Evolutionary conservation across 2,888 invertebrate species (phyloP), one percentile per base, ranked within the genome.

Genomic region (Amiota mariae): DNA sequence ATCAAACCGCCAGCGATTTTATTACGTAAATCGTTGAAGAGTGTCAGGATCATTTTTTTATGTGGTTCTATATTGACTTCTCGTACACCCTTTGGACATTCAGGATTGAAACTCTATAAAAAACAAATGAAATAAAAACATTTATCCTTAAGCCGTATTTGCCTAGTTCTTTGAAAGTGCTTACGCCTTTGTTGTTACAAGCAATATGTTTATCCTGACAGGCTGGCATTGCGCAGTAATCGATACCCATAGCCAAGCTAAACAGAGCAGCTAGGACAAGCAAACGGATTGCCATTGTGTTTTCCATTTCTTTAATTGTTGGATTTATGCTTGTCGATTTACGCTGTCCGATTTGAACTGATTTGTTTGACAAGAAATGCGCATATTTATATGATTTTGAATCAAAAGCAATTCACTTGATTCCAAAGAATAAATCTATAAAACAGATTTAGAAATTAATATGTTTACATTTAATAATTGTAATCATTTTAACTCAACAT

Each of bases 191-290:
- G 2, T 84, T 84, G 20, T 82, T 84, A 71, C 82, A 84, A 12
- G 82, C 84, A 8, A 82, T 70, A n/a, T 82, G 82, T 70, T 82
- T 82, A 36, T 82, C 82, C 76, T 82, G 75, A 1, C 82, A 82
- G 3, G 82, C 81, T 54, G 82, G 82, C 51, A 82, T 59, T 0
- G 81, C 81, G 61, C 84, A 82, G 24, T 82, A 82, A 49, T 82
- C 82, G 15, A 82, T 73, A 4, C 77, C 81, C 3, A 59, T 46
- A n/a, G n/a, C 68, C 1, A 76, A 56, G n/a, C 75, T 75, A 9
- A 56, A 68, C 51, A 76, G 18, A n/a, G 73, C 56, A 49, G 56
- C 61, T 18, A 78, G 36, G 9, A 20, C 11, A 8, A 68, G 13
- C 11, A 49, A 15, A 49, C 12, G 12, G 6, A 63, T 63, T 46